Base-by-base conservation (phyloP, 2,113 vertebrate species). In the Urocolius indicus region DNA sequence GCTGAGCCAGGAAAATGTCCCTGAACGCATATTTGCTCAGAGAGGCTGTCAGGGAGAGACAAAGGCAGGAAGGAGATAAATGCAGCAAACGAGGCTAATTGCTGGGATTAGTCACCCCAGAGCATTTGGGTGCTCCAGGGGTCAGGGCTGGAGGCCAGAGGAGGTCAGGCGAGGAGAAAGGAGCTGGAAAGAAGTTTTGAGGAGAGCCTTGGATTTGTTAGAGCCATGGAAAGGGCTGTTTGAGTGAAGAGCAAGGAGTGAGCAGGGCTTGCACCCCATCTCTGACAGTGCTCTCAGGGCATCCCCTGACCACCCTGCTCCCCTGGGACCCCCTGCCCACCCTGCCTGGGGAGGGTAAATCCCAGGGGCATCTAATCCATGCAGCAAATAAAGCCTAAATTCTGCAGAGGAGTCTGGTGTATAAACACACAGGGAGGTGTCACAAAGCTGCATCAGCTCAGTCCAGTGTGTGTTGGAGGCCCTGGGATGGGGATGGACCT, bases 11-110 rank as follows among this genome's bases (percentile, higher is more conserved):
- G 90, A 86, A 68, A 74, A 57, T 68, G 90, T 3, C 87, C 90
- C 87, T 45, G 30, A 75, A 14, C 59, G 62, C 29, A 19, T 67
- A 51, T 78, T 78, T 65, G 81, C 45, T 61, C 1, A 0, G 76
- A 71, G 93, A 12, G 76, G 89, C 73, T 91, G 91, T 86, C 59
- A 51, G n/a, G 5, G 78, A 27, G 5, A 85, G 49, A 96, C 96
- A 95, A 95, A 96, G 96, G 93, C 96, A 95, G 89, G 96, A 89
- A 93, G 92, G 4, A 10, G 90, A 76, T 68, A 68, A 90, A 83
- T 0, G 54, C 29, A 22, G 82, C 51, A 62, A 95, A 82, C 5
- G 27, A 26, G 85, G 92, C 36, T 87, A 68, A 94, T 94, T 95
- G 88, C 78, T 87, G 82, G 88, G 82, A 93, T 96, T 91, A 82